A percentile compares a stretch with the other conserved stretches of the same genome.
These are phyloP conservation scores for Torymus auratus DNA, from an alignment of 2,888 invertebrate species.

Conservation along the genomic window DNA sequence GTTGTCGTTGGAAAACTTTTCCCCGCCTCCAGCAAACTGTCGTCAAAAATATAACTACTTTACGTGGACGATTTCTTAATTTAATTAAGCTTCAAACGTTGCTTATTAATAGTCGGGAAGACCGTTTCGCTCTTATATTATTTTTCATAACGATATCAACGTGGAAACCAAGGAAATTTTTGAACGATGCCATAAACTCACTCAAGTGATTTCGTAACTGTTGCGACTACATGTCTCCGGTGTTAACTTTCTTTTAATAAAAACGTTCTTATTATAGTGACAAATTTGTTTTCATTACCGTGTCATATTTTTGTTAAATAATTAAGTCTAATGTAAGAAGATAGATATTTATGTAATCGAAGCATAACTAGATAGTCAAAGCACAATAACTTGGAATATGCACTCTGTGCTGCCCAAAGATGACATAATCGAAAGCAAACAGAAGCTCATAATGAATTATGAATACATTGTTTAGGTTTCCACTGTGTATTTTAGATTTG, in stretches of 20 bases:
- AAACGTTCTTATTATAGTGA: neutral
- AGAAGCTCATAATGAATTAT: conserved; percentile 24
- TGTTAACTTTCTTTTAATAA: conserved; percentile 5
- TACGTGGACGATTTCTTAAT: conserved; percentile 15
- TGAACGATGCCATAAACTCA: conserved; percentile 21
- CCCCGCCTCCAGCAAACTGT: neutral
- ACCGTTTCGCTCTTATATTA: neutral
- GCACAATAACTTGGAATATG: too few relatives aligned
- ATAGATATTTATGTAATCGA: too few relatives aligned
- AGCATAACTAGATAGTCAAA: too few relatives aligned
- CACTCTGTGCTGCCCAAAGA: too few relatives aligned
- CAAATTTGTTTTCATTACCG: too few relatives aligned
- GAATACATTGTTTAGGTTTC: conserved; percentile 1
- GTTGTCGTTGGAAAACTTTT: conserved; percentile 18
- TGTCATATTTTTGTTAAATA: too few relatives aligned
- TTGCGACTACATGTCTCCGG: neutral
- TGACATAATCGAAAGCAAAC: conserved; percentile 20
- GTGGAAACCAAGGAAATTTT: neutral
- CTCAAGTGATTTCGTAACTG: neutral
- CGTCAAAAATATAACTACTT: too few relatives aligned
- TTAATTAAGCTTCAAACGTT: conserved; percentile 1
- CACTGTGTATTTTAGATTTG: conserved; percentile 22
- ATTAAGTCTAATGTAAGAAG: too few relatives aligned
- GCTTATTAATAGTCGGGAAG: too few relatives aligned
- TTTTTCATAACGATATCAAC: conserved; percentile 21